Evolutionary conservation across 2,888 invertebrate genomes (phyloP).

Genomic region (Ichneumoninae sp.): DNA sequence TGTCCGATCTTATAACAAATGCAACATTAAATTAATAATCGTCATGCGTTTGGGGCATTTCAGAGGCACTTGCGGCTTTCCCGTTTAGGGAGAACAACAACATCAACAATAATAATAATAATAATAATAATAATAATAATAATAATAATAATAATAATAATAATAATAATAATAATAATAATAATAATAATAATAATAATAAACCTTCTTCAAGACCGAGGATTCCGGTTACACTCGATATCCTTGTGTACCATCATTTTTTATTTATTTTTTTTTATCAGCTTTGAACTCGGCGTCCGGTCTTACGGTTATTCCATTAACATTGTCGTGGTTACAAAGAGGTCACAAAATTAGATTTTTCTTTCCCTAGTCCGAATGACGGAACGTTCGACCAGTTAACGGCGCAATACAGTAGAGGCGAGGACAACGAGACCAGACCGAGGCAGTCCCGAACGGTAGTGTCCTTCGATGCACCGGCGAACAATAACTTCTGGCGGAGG

Average conservation of each 20-base stretch:
- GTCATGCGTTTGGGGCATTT: background rate
- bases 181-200: too few species aligned
- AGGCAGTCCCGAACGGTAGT: background rate
- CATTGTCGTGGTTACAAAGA: background rate
- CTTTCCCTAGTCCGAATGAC: background rate
- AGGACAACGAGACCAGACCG: background rate
- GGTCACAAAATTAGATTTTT: background rate
- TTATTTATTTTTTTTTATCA: background rate
- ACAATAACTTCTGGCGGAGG: constrained; percentile 22
- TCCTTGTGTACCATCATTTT: background rate
- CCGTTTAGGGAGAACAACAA: too few species aligned
- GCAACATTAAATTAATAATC: background rate
- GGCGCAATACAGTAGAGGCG: background rate
- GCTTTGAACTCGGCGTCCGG: background rate
- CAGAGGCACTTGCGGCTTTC: too few species aligned
- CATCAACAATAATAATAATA: too few species aligned
- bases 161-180: background rate
- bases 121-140: too few species aligned
- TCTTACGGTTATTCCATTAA: background rate
- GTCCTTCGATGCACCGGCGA: constrained; percentile 17
- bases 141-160: background rate
- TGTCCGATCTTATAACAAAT: background rate
- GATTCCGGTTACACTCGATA: background rate
- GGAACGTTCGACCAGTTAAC: background rate
- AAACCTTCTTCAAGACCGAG: background rate